These are phyloP conservation scores for Erebia palarica DNA, from an alignment of 2,888 invertebrate genomes.

Conservation along the genomic window DNA sequence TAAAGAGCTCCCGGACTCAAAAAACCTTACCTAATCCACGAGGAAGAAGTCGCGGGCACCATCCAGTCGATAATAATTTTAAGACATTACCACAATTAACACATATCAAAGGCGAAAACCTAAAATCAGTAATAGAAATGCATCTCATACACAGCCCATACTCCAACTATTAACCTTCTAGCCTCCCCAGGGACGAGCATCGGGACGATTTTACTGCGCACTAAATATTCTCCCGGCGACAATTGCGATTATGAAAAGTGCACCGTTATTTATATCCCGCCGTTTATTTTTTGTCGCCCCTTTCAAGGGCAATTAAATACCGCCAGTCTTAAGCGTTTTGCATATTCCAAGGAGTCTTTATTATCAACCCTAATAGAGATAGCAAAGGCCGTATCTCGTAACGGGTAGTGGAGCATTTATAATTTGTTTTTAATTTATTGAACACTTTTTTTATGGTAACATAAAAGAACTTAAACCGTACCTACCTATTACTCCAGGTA, in stretches of 20 bases:
- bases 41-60: no score
- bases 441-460: not conserved
- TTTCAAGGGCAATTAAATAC: conserved; percentile 83
- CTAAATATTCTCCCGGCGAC: conserved; percentile 83
- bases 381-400: conserved; percentile 64
- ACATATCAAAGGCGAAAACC: not conserved
- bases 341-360: conserved; percentile 73
- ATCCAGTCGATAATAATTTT: no score
- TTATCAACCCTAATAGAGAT: conserved; percentile 72
- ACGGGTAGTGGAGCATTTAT: conserved; percentile 25
- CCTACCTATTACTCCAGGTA: no score
- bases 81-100: no score
- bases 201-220: conserved; percentile 75
- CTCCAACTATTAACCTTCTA: conserved; percentile 64
- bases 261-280: conserved; percentile 79
- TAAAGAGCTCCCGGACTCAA: no score
- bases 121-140: conserved; percentile 42
- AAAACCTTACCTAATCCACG: no score
- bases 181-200: conserved; percentile 54
- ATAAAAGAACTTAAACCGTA: no score
- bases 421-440: conserved; percentile 18
- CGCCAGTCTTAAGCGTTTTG: conserved; percentile 78
- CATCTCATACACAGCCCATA: conserved; percentile 48
- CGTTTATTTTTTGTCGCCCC: conserved; percentile 81
- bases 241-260: conserved; percentile 83